Percentiles rank a stretch among this genome's conserved stretches.
Conservation (phyloP, 2,113 vertebrate genomes). For the Drymodes brunneopygia region DNA sequence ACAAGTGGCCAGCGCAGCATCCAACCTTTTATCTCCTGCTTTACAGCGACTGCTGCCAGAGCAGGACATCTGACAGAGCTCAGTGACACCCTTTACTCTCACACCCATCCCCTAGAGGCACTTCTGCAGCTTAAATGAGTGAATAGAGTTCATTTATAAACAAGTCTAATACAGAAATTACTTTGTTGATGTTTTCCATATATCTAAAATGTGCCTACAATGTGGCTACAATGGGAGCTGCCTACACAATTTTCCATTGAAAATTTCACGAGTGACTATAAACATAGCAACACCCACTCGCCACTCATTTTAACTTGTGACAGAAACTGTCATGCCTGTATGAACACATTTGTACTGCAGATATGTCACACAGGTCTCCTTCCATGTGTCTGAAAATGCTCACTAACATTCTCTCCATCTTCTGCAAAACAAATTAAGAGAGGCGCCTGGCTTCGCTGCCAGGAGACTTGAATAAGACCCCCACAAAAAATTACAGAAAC, state of each 20-base stretch:
- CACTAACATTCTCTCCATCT: neutral
- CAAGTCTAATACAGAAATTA: conserved; percentile 21
- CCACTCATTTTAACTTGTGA: conserved; percentile 59
- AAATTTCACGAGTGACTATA: conserved; percentile 53
- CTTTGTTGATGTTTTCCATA: conserved; percentile 59
- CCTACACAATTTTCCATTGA: conserved; percentile 65
- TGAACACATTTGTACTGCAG: conserved; percentile 55
- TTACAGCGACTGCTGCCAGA: accelerated
- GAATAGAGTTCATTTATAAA: conserved; percentile 27
- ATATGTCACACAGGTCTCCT: conserved; percentile 50
- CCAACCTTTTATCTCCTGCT: neutral
- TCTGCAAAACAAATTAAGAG: neutral
- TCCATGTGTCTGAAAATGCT: conserved; percentile 37
- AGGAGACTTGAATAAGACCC: neutral
- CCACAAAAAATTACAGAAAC: neutral
- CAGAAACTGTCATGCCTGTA: conserved; percentile 64
- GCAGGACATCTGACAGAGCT: neutral
- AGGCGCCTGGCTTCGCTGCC: neutral
- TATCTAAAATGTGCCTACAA: conserved; percentile 25
- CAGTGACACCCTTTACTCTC: neutral
- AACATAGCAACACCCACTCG: conserved; percentile 48
- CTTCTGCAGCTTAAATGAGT: neutral
- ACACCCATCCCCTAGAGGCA: neutral
- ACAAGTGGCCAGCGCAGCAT: neutral
- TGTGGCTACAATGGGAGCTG: conserved; percentile 56